Evolutionary conservation across 2,797 vertebrate genomes (phyloP), one percentile per base, ranked within the genome.

Genomic region (Columba guinea): DNA sequence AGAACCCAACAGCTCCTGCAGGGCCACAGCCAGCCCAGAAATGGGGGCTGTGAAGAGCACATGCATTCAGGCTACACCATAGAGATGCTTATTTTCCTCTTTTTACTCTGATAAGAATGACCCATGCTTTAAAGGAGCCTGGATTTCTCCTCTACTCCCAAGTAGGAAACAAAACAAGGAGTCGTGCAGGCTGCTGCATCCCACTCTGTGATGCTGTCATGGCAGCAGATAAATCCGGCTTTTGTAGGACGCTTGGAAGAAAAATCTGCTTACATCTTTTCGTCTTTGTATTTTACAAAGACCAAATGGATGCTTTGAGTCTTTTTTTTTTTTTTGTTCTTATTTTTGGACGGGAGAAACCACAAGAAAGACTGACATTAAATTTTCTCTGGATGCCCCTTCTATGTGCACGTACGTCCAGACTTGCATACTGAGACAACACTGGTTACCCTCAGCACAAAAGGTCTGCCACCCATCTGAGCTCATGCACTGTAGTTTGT

Each of bases 341-440:
- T 84, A 74, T 87, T 91, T 91, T 41, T 94, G 78, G 27, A 74
- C 80, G 34, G 68, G 37, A 94, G 53, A 77, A 95, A 75, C 85
- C 94, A 95, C 93, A 95, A 94, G 83, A 94, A 91, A 96, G 89
- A 2, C 56, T 24, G 49, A 80, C 84, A 92, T 77, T 46, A 24
- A 95, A 83, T 71, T 62, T 92, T 28, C 67, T 74, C 39, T 93
- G 67, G 60, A 48, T 90, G 80, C 53, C 92, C 90, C n/a, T 94
- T 94, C 83, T 82, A 59, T 4, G 1, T 56, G 52, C 74, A 41
- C 0, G 23, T 74, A 28, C 26, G 67, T 76, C 80, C 90, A 86
- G 55, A 20, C 63, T 59, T 15, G 20, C 24, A 28, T 22, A 30
- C 52, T 26, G 73, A 75, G 82, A 67, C 41, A 44, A 27, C 0